phyloP scores from a whole-genome alignment of 2,113 vertebrate species.

The rat (Rattus norvegicus) region DNA sequence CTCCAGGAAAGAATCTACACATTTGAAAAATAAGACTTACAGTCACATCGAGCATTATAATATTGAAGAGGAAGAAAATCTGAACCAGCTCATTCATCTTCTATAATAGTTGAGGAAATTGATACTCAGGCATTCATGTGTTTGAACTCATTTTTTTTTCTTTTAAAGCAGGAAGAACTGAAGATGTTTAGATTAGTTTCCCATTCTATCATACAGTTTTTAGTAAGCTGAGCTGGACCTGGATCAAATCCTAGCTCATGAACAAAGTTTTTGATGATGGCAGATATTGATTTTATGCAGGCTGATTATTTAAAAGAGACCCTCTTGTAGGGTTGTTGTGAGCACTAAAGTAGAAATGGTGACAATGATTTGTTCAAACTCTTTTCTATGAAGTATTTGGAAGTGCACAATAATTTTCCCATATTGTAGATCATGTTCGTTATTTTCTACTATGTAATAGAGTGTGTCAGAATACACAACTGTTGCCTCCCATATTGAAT shows the following conservation, averaged over 20 bases:
- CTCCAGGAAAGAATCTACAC: background rate
- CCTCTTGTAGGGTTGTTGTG: background rate
- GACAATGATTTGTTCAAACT: constrained; percentile 31
- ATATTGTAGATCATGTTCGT: background rate
- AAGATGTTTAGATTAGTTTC: background rate
- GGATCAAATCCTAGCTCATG: constrained; percentile 10
- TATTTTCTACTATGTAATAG: background rate
- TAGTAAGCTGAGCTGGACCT: background rate
- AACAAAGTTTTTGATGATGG: background rate
- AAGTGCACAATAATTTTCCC: background rate
- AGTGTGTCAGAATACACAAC: background rate
- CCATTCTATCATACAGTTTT: background rate
- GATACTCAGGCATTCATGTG: background rate
- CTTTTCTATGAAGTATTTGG: background rate
- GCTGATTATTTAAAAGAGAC: background rate
- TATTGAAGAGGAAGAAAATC: background rate
- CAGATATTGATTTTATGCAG: background rate
- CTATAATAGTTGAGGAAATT: background rate
- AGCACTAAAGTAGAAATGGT: constrained; percentile 29
- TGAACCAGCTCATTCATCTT: background rate
- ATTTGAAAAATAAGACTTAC: background rate
- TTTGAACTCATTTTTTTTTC: background rate
- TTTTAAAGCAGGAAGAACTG: constrained; percentile 1
- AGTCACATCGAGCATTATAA: background rate
- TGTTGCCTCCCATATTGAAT: background rate